phyloP scores from a whole-genome alignment of 2,888 invertebrate species.

The Neocrepidodera transversa region DNA sequence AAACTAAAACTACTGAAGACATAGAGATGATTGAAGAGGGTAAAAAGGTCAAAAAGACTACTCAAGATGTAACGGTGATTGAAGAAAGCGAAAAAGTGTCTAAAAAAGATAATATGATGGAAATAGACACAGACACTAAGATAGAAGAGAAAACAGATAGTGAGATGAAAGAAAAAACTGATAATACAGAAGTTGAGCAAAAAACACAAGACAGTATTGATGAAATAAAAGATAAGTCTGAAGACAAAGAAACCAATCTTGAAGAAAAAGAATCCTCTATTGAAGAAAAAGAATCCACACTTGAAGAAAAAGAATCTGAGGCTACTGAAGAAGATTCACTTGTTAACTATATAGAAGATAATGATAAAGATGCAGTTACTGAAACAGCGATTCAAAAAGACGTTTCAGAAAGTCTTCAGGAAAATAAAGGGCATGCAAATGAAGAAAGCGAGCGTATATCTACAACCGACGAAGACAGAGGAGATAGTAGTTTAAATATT shows the following conservation, averaged over 20 bases:
- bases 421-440: too few species aligned
- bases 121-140: too few species aligned
- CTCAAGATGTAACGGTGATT: neutral
- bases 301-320: neutral
- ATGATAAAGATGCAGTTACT: too few species aligned
- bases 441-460: too few species aligned
- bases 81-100: neutral
- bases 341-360: too few species aligned
- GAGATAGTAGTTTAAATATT: too few species aligned
- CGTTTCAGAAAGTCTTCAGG: too few species aligned
- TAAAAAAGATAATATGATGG: slow-evolving; percentile 1
- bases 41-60: neutral
- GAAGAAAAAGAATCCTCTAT: neutral
- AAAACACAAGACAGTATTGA: slow-evolving; percentile 20
- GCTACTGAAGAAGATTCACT: too few species aligned
- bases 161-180: neutral
- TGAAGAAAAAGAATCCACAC: slow-evolving; percentile 1
- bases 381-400: too few species aligned
- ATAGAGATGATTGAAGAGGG: slow-evolving; percentile 28
- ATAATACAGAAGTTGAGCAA: slow-evolving; percentile 9
- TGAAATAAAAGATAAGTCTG: slow-evolving; percentile 17
- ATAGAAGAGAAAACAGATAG: neutral
- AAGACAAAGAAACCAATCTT: slow-evolving; percentile 1
- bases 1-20: neutral
- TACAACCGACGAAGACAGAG: too few species aligned